These are phyloP conservation scores for Myripristis murdjan DNA, from an alignment of 2,797 vertebrate genomes.

Conservation along the genomic window DNA sequence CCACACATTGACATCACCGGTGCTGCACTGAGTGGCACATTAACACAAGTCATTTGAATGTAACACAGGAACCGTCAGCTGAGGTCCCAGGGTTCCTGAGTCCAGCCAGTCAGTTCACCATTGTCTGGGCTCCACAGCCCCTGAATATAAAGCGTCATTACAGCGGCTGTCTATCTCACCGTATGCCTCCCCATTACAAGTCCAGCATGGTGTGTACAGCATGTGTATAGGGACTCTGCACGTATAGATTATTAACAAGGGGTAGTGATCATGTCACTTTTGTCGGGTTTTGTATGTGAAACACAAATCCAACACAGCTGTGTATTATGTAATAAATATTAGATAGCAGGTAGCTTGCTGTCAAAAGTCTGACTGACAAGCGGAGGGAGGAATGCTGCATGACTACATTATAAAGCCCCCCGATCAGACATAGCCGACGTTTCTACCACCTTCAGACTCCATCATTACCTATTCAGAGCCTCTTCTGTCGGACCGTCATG, in stretches of 20 bases:
- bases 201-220: constrained; percentile 34
- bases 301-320: constrained; percentile 51
- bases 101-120: constrained; percentile 50
- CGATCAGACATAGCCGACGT: constrained; percentile 65
- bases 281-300: constrained; percentile 43
- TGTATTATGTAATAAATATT: constrained; percentile 66
- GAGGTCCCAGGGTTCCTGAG: constrained; percentile 55
- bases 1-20: constrained; percentile 14
- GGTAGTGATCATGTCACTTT: constrained; percentile 50
- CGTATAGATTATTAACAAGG: constrained; percentile 65
- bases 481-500: constrained; percentile 70
- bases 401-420: constrained; percentile 68
- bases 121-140: constrained; percentile 56
- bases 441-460: constrained; percentile 74
- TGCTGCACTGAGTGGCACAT: constrained; percentile 45
- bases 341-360: constrained; percentile 57
- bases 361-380: constrained; percentile 62
- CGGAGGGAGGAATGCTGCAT: constrained; percentile 63
- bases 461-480: constrained; percentile 81
- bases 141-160: constrained; percentile 70
- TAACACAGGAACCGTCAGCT: constrained; percentile 52
- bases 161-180: constrained; percentile 21
- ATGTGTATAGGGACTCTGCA: constrained; percentile 40
- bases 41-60: constrained; percentile 70
- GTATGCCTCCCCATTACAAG: constrained; percentile 36